Percentiles rank a stretch among this genome's conserved stretches.
These are phyloP conservation scores for Toxotes chatareus DNA, from an alignment of 2,113 vertebrate genomes.

Conservation along the genomic window DNA sequence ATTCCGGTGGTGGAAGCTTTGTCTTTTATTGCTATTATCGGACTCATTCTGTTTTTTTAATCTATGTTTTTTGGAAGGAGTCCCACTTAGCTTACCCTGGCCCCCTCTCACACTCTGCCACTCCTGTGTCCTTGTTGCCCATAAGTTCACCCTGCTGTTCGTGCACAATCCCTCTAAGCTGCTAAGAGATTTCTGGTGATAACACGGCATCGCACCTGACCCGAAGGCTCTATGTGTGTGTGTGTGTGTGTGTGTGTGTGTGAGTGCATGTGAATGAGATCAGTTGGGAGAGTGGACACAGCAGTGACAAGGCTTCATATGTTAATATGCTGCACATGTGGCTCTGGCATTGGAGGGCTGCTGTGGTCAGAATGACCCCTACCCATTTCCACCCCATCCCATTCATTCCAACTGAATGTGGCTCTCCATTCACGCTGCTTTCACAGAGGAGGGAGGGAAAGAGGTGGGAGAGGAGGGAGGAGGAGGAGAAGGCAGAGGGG, in stretches of 20 bases:
- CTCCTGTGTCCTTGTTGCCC: slow-evolving; percentile 49
- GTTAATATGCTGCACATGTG: slow-evolving; percentile 85
- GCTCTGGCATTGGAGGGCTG: slow-evolving; percentile 74
- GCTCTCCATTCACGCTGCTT: slow-evolving; percentile 84
- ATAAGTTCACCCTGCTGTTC: slow-evolving; percentile 40
- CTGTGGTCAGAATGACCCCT: slow-evolving; percentile 80
- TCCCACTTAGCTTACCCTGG: slow-evolving; percentile 33
- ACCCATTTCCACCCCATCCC: slow-evolving; percentile 81
- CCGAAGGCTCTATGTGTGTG: slow-evolving; percentile 45
- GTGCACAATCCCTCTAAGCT: slow-evolving; percentile 46
- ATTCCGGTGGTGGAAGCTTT: slow-evolving; percentile 70
- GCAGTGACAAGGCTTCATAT: slow-evolving; percentile 84
- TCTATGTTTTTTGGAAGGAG: slow-evolving; percentile 49
- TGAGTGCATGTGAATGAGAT: slow-evolving; percentile 70
- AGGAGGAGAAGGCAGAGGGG: slow-evolving; percentile 35
- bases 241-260: slow-evolving; percentile 47
- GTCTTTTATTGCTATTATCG: slow-evolving; percentile 67
- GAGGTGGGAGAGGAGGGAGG: slow-evolving; percentile 41
- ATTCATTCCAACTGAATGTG: slow-evolving; percentile 81
- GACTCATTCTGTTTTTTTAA: slow-evolving; percentile 49
- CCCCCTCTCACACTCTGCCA: slow-evolving; percentile 48
- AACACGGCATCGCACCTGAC: slow-evolving; percentile 74
- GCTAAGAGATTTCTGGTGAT: slow-evolving; percentile 62
- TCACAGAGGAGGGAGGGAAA: slow-evolving; percentile 76
- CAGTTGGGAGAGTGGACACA: slow-evolving; percentile 75